A percentile compares a stretch with the other conserved stretches of the same genome.
Conservation (phyloP, 2,113 vertebrate species). For the Poicephalus gulielmi region DNA sequence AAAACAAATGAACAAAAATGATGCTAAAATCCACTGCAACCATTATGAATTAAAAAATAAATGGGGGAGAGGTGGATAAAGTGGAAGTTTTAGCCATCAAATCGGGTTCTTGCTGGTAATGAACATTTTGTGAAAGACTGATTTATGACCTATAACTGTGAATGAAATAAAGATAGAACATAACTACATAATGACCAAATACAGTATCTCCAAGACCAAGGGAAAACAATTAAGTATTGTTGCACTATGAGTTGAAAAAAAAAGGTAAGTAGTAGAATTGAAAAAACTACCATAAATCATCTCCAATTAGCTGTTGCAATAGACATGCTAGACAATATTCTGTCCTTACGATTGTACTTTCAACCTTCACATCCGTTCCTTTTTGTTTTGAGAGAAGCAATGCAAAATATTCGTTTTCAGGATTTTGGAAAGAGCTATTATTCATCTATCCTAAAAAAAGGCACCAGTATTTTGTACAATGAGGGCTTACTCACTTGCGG, state of each 20-base stretch:
- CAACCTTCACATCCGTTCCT: background rate
- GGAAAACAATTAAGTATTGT: background rate
- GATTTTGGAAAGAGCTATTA: background rate
- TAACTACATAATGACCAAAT: background rate
- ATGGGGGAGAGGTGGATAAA: background rate
- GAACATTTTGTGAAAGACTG: background rate
- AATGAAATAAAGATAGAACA: background rate
- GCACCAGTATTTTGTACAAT: background rate
- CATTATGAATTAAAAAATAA: background rate
- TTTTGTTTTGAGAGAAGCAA: conserved; percentile 21
- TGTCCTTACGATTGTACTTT: conserved; percentile 32
- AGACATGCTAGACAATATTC: background rate
- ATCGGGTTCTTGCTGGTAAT: background rate
- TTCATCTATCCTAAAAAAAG: background rate
- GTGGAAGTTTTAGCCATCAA: background rate
- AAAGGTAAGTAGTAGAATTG: background rate
- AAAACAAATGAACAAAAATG: background rate
- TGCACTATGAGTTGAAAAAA: background rate
- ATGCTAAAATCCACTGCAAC: background rate
- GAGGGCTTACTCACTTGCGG: background rate
- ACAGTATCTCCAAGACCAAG: background rate
- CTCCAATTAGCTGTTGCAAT: background rate
- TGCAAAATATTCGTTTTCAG: conserved; percentile 28
- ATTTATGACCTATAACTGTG: background rate
- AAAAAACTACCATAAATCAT: background rate